Evolutionary conservation across 1,140 invertebrate species (phyloP).

Genomic region (Lysiphlebus fabarum): DNA sequence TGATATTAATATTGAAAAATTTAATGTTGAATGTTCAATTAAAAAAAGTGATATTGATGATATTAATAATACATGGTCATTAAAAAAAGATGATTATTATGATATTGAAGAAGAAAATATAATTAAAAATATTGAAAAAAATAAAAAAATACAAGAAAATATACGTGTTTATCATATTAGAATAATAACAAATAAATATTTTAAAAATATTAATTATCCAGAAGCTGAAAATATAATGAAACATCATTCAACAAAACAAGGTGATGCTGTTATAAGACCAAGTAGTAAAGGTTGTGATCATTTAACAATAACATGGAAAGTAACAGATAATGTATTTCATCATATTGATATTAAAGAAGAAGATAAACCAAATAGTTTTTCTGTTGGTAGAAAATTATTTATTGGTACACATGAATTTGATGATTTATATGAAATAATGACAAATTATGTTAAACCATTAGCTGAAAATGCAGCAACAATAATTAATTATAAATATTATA

Average conservation of each 20-base stretch:
- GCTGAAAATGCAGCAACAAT: conserved; percentile 87
- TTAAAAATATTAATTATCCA: conserved; percentile 93
- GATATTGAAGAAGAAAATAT: conserved; percentile 83
- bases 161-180: conserved; percentile 85
- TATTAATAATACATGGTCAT: conserved; percentile 86
- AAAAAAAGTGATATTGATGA: conserved; percentile 90
- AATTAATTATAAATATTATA: conserved; percentile 87
- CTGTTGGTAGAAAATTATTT: conserved; percentile 80
- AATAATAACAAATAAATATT: conserved; percentile 95
- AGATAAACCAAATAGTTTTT: conserved; percentile 96
- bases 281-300: conserved; percentile 95
- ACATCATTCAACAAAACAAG: conserved; percentile 78
- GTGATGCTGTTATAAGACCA: conserved; percentile 93
- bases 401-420: conserved; percentile 92
- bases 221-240: conserved; percentile 89
- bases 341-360: conserved; percentile 95
- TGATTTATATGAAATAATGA: conserved; percentile 99
- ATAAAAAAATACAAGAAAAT: conserved; percentile 76
- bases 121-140: conserved; percentile 76
- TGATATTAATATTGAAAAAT: conserved; percentile 93
- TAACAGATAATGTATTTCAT: conserved; percentile 88
- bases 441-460: conserved; percentile 94
- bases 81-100: conserved; percentile 86
- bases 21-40: conserved; percentile 90
- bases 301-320: conserved; percentile 98